Evolutionary conservation across 2,888 invertebrate genomes (phyloP), one percentile per base, ranked within the genome.

Genomic region (Bombyx huttoni): DNA sequence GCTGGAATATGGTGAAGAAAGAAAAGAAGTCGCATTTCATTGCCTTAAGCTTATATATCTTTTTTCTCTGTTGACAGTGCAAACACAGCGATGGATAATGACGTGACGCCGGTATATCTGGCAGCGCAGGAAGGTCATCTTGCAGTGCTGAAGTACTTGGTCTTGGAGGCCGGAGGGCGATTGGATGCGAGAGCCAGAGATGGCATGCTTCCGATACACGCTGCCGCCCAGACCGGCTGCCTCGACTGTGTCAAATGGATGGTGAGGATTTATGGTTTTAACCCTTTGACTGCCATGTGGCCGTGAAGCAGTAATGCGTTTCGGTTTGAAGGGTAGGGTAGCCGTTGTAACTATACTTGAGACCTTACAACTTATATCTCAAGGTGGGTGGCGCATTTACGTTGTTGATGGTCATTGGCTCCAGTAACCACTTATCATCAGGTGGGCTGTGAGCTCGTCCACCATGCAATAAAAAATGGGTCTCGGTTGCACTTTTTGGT

Each of bases 51-150:
- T 53, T 40, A 49, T 48, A 24, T 24, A 24, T 24, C 24, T 2
- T 54, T 13, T n/a, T 46, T 49, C 51, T 64, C 65, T 51, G 80
- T 67, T 51, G 90, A 50, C 90, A 95, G 95, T 86, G 95, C 96
- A 62, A 96, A 96, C 86, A 93, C 94, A 64, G 96, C 96, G 80
- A 96, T 96, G 95, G 95, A 96, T 86, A 96, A 96, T 81, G 96
- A 96, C 80, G 96, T 96, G 64, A 96, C 96, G 45, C 95, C 96
- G 49, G 95, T 95, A 45, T 96, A 96, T 81, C 86, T 96, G 68
- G 96, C 96, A 10, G 95, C 96, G 0, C 96, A 96, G 82, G 95
- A 95, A 70, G 96, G 96, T 1, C 95, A 96, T 76, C 86, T 96
- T 65, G 95, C 96, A 49, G 95, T 96, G 49, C 91, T 96, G 52